phyloP scores from a whole-genome alignment of 2,888 invertebrate species.

The Diarsia dahlii region DNA sequence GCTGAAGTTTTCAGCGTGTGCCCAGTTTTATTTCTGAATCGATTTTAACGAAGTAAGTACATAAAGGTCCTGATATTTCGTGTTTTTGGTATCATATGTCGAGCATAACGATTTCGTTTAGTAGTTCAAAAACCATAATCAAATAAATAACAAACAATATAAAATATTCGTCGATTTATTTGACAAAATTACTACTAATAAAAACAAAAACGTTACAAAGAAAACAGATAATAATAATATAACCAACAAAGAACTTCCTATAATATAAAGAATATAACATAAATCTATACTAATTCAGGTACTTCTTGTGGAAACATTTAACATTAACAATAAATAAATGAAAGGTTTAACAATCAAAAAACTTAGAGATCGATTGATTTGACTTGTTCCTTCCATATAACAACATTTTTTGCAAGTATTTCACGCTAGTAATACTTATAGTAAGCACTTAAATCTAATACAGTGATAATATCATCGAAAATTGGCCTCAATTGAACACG shows the following conservation, averaged over 20 bases:
- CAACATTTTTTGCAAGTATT: conserved; percentile 19
- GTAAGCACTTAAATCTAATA: conserved; percentile 38
- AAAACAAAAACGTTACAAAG: conserved; percentile 37
- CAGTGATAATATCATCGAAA: conserved; percentile 28
- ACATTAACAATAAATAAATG: conserved; percentile 66
- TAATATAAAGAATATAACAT: conserved; percentile 34
- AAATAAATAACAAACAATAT: conserved; percentile 2
- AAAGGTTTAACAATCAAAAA: conserved; percentile 52
- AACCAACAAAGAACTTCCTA: conserved; percentile 35
- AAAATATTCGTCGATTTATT: conserved; percentile 54
- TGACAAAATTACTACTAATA: conserved; percentile 29
- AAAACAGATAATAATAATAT: conserved; percentile 37
- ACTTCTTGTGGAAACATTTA: conserved; percentile 58
- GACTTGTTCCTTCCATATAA: conserved; percentile 48
- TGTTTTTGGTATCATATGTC: neutral
- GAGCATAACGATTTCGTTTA: neutral
- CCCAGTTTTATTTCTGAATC: neutral
- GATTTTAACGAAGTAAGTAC: neutral
- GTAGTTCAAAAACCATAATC: neutral
- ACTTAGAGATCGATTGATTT: conserved; percentile 61
- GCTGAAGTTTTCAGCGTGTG: neutral
- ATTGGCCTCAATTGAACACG: conserved; percentile 39
- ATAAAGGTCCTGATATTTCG: neutral
- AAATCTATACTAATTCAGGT: conserved; percentile 63
- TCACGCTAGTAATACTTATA: conserved; percentile 16